These are phyloP conservation scores for Chrysomallon squamiferum DNA, from an alignment of 1,140 invertebrate genomes.

Conservation along the genomic window DNA sequence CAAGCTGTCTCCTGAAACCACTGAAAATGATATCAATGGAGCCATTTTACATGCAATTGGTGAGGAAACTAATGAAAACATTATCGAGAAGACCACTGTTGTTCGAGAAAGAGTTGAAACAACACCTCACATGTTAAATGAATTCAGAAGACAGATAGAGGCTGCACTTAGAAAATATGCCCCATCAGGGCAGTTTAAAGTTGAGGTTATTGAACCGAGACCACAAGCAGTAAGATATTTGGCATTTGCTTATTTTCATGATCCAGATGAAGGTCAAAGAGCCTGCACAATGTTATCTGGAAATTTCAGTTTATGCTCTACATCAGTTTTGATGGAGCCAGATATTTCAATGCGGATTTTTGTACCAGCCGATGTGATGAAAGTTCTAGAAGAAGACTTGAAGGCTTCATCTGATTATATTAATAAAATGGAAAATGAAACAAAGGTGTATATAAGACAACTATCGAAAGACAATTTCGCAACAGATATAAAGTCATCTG, in stretches of 20 bases:
- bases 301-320: conserved; percentile 10
- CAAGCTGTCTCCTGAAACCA: neutral
- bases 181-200: conserved; percentile 2
- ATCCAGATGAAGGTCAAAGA: conserved; percentile 29
- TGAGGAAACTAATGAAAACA: neutral
- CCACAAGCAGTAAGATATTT: conserved; percentile 3
- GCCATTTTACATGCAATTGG: conserved; percentile 1
- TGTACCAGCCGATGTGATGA: conserved; percentile 24
- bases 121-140: neutral
- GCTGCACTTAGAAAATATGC: neutral
- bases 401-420: conserved; percentile 15
- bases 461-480: conserved; percentile 21
- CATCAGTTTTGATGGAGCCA: conserved; percentile 22
- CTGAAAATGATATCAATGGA: conserved; percentile 5
- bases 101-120: conserved; percentile 4
- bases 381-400: conserved; percentile 16
- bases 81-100: neutral
- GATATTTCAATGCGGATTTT: conserved; percentile 24
- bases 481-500: conserved; percentile 28
- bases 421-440: neutral
- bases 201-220: conserved; percentile 15
- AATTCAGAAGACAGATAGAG: neutral
- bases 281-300: conserved; percentile 17
- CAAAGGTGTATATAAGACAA: conserved; percentile 4
- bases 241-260: conserved; percentile 33